Conservation (phyloP, 2,797 vertebrate genomes). For the Acanthopagrus latus region DNA sequence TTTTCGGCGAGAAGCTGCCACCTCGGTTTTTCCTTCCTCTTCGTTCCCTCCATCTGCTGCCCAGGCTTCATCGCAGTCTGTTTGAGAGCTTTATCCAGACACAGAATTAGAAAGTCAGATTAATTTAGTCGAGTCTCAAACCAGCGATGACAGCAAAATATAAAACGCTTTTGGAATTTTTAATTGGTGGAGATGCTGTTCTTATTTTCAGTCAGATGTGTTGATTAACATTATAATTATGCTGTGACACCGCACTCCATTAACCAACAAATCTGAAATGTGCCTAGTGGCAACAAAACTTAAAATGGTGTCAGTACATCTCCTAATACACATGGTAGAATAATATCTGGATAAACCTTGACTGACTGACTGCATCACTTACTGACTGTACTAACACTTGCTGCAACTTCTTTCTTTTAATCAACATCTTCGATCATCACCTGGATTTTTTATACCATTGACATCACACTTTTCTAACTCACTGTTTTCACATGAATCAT, state of each 20-base stretch:
- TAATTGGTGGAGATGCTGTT: neutral
- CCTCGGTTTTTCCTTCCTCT: constrained; percentile 48
- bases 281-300: constrained; percentile 9
- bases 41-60: constrained; percentile 47
- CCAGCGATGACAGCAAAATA: neutral
- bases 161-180: neutral
- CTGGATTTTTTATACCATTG: neutral
- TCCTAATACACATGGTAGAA: constrained; percentile 10
- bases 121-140: neutral
- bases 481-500: constrained; percentile 9
- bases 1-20: constrained; percentile 53
- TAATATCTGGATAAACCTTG: constrained; percentile 79
- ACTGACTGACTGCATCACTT: constrained; percentile 52
- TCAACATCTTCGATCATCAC: constrained; percentile 32
- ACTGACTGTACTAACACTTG: constrained; percentile 13
- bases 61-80: constrained; percentile 51
- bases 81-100: constrained; percentile 75
- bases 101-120: constrained; percentile 8
- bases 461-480: constrained; percentile 27
- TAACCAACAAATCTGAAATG: constrained; percentile 2
- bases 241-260: neutral
- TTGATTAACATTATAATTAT: constrained; percentile 10
- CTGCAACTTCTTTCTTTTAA: constrained; percentile 13
- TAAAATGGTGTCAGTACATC: constrained; percentile 1
- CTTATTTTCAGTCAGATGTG: constrained; percentile 12